Evolutionary conservation across 2,797 vertebrate genomes (phyloP), one percentile per base, ranked within the genome.

Genomic region (Lepilemur ruficaudatus): DNA sequence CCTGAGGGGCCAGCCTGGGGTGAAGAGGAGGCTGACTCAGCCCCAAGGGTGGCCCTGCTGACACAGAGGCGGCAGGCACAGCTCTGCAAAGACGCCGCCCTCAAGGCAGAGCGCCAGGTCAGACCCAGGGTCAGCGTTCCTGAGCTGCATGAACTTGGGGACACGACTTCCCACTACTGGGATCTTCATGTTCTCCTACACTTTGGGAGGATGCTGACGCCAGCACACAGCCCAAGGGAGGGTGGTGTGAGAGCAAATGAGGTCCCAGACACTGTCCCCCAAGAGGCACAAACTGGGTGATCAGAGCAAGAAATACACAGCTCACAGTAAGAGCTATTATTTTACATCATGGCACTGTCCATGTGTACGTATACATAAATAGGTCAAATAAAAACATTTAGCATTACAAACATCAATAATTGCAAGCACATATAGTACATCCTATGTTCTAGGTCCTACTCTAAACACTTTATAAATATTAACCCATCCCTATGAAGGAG

Each of bases 51-150:
- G 32, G n/a, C n/a, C 22, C 2, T 35, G 1, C 9, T 38, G 7
- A 30, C 14, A 7, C 0, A 0, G 30, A 82, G 30, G 9, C 10
- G 22, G 6, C 20, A 32, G 22, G 11, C 15, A 23, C 41, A 30
- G 11, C 72, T 78, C 50, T 38, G 48, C 63, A 83, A 70, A 59
- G 8, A 75, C 61, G 0, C 41, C 22, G 32, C 4, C 35, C 25
- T 43, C 5, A 0, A 4, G 15, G 50, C 43, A 69, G 76, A 85
- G 2, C 25, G 4, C 12, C 11, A 43, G n/a, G 11, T 90, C 59
- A 80, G 20, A 43, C 75, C 9, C 59, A 79, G 2, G 14, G 35
- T 48, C n/a, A 10, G n/a, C 28, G 32, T 14, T 59, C 70, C 28
- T 22, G 13, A 85, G 38, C 35, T 69, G 14, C 5, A 12, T 48